Percentiles rank a stretch among this genome's conserved stretches.
Conservation (phyloP, 1,140 invertebrate species). For the Bombus impatiens region DNA sequence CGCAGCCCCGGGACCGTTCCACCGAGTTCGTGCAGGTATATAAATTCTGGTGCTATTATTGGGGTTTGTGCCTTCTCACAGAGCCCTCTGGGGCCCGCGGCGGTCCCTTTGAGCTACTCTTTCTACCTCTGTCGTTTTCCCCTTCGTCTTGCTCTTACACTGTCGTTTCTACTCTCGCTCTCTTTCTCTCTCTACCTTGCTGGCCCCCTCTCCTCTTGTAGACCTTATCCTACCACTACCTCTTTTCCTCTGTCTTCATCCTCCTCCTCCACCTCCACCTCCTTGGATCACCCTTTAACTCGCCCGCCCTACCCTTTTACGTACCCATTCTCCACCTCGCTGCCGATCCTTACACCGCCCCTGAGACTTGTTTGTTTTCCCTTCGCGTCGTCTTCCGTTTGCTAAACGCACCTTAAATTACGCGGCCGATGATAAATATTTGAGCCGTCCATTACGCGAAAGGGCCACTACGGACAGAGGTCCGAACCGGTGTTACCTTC, state of each 20-base stretch:
- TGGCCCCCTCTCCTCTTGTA: too few species aligned
- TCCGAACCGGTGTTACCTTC: constrained; percentile 60
- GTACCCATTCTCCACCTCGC: constrained; percentile 56
- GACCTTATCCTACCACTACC: constrained; percentile 42
- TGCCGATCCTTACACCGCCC: constrained; percentile 50
- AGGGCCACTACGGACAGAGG: constrained; percentile 58
- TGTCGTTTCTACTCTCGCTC: constrained; percentile 51
- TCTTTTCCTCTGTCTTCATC: constrained; percentile 41
- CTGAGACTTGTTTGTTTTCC: constrained; percentile 79
- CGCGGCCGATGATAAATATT: constrained; percentile 82
- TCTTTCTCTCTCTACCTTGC: constrained; percentile 9
- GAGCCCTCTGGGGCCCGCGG: constrained; percentile 71
- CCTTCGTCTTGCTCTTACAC: constrained; percentile 46
- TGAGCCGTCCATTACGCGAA: constrained; percentile 79
- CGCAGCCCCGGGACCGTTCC: constrained; percentile 72
- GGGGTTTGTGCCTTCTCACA: constrained; percentile 80
- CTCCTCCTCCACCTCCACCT: constrained; percentile 22
- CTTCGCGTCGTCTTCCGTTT: constrained; percentile 78
- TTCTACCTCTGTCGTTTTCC: constrained; percentile 65
- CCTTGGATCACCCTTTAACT: constrained; percentile 50
- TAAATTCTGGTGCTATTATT: constrained; percentile 83
- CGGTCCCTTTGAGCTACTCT: constrained; percentile 77
- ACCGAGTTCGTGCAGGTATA: constrained; percentile 81
- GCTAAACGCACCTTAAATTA: constrained; percentile 82
- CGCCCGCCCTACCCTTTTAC: constrained; percentile 52